Evolutionary conservation across 1,140 invertebrate species (phyloP), one percentile per base, ranked within the genome.

Genomic region (Oedothorax gibbosus): DNA sequence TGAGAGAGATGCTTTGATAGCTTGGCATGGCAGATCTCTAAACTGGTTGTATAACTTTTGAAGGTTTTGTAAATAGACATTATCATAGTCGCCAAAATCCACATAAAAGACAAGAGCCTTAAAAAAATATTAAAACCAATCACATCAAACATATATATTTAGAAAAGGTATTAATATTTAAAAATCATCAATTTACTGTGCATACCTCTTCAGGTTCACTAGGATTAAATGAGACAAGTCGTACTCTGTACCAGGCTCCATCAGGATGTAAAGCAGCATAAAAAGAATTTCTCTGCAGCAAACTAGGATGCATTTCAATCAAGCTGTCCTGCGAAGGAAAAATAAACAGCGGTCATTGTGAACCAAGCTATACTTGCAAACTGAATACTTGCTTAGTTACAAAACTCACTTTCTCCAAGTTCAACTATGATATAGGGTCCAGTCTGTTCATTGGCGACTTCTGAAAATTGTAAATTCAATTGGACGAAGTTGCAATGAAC

Each of bases 201-300:
- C 53, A 54, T 21, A 82, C 80, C 80, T 21, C n/a, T 53, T 51
- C 21, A 21, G 80, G 80, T n/a, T 73, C 60, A 21, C 11, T 15
- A 53, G 15, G 12, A 15, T 53, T 64, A 64, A 82, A 49, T 1
- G 20, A 56, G 8, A 75, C 35, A 18, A 84, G 18, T 18, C 62
- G 20, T 56, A 73, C 60, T 84, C 81, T 54, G 57, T 84, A 84
- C 81, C 81, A 84, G 5, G 6, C 9, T 18, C 51, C 21, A 56
- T 84, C 81, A 35, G 71, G 18, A 76, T 84, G 71, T 68, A 66
- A 54, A 64, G 69, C 81, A 68, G 81, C 81, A 76, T 84, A 84
- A 84, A 53, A 84, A 9, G 20, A 14, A 60, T 84, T 84, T 49
- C n/a, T 11, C 18, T 68, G 64, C 4, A 84, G 20, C 18, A 84